Conservation (phyloP, 2,797 vertebrate genomes). For the Enteromius unitaeniatus region DNA sequence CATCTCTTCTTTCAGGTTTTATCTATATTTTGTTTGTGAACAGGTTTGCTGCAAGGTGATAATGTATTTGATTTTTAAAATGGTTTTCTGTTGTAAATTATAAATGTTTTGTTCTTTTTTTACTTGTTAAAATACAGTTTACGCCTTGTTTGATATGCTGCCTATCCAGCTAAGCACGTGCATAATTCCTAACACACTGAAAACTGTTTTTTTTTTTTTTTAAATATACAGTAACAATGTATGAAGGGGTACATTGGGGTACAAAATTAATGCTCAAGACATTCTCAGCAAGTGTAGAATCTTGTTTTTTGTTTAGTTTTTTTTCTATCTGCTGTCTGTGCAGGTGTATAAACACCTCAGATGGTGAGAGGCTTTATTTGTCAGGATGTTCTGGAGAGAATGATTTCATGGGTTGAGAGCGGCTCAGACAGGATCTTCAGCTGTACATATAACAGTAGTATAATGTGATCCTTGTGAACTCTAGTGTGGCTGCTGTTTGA, state of each 20-base stretch:
- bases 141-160: not conserved
- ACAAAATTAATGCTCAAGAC: not conserved
- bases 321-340: slow-evolving; percentile 9
- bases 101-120: slow-evolving; percentile 2
- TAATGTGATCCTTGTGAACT: slow-evolving; percentile 23
- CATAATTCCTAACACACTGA: not conserved
- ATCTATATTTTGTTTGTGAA: not conserved
- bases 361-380: slow-evolving; percentile 25
- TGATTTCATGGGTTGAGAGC: slow-evolving; percentile 38
- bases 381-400: slow-evolving; percentile 39
- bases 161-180: not conserved
- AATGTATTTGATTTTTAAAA: not conserved
- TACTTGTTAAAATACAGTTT: not conserved
- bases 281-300: slow-evolving; percentile 7
- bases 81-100: not conserved
- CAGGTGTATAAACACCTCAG: slow-evolving; percentile 34
- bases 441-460: slow-evolving; percentile 22
- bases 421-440: slow-evolving; percentile 40
- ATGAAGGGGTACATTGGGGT: not conserved
- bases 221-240: not conserved
- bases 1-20: not conserved
- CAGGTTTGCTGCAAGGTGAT: not conserved
- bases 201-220: not conserved
- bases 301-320: not conserved
- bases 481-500: slow-evolving; percentile 18